These are phyloP conservation scores for Sepioteuthis lessoniana DNA, from an alignment of 2,888 invertebrate genomes.

Conservation along the genomic window DNA sequence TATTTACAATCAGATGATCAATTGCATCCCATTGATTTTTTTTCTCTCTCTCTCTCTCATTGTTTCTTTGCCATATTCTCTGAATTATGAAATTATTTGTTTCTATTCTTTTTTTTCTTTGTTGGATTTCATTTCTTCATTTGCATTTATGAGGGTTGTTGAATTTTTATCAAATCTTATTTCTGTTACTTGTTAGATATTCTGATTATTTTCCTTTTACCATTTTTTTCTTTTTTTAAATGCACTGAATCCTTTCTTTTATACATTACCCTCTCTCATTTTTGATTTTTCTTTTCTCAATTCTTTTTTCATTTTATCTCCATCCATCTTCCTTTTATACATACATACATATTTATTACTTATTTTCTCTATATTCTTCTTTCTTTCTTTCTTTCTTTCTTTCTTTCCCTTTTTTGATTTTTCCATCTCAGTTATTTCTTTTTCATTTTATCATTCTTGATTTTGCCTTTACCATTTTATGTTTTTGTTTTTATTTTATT, in stretches of 20 bases:
- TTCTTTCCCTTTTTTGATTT: too few species aligned
- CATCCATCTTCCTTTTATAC: too few species aligned
- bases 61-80: background rate
- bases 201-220: too few species aligned
- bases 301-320: background rate
- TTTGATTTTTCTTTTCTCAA: background rate
- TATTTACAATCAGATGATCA: background rate
- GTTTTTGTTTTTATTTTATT: background rate
- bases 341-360: too few species aligned
- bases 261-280: too few species aligned
- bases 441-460: background rate
- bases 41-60: too few species aligned
- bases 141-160: too few species aligned
- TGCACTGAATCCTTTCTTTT: too few species aligned
- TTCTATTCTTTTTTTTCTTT: background rate
- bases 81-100: background rate
- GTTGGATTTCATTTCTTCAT: too few species aligned
- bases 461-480: background rate
- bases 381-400: background rate
- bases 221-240: too few species aligned
- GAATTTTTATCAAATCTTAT: too few species aligned
- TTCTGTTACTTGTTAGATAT: too few species aligned
- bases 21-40: background rate
- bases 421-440: background rate
- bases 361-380: background rate